Conservation (phyloP, 2,113 vertebrate genomes). For the Vidua chalybeata region DNA sequence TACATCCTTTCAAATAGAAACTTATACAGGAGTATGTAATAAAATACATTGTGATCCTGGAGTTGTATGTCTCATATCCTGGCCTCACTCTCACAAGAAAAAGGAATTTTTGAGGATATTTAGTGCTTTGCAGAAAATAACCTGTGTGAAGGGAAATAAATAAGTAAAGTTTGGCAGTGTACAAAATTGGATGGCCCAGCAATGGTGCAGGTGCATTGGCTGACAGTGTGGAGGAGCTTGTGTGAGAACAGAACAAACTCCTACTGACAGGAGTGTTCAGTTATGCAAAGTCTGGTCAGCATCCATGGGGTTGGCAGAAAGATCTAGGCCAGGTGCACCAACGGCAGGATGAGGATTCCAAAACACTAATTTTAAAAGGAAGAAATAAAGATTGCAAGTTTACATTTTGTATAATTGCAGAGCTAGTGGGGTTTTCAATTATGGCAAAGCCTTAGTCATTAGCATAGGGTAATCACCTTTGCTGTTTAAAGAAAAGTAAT, state of each 20-base stretch:
- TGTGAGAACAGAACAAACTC: neutral
- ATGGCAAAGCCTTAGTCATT: neutral
- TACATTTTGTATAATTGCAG: neutral
- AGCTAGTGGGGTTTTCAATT: neutral
- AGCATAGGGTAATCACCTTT: conserved; percentile 31
- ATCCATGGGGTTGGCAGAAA: neutral
- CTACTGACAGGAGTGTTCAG: neutral
- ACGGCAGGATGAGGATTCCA: neutral
- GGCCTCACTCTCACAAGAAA: neutral
- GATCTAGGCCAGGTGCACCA: neutral
- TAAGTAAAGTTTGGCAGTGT: neutral
- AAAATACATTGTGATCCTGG: neutral
- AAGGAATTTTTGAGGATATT: neutral
- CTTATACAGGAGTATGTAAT: neutral
- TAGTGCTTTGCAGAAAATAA: neutral
- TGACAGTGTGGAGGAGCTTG: neutral
- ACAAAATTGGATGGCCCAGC: neutral
- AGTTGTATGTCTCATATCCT: neutral
- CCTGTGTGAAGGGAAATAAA: neutral
- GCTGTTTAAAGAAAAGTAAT: conserved; percentile 41
- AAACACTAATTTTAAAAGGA: neutral
- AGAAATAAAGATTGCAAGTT: neutral
- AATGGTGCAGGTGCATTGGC: neutral
- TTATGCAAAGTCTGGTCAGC: neutral
- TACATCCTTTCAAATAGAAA: neutral